Evolutionary conservation across 2,888 invertebrate genomes (phyloP), one percentile per base, ranked within the genome.

Genomic region (Spialia ferax): DNA sequence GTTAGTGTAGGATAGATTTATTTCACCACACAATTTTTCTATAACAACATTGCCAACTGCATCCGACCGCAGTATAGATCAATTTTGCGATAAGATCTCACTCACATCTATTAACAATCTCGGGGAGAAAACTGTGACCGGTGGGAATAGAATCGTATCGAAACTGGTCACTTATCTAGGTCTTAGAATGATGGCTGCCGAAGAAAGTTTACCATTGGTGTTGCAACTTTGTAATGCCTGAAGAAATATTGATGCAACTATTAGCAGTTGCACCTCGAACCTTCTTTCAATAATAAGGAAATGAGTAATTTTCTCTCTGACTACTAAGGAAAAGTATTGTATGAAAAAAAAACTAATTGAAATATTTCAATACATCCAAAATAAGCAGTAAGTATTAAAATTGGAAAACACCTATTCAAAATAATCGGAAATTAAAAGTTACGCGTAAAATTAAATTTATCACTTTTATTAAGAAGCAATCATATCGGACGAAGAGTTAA

Each of bases 41-140:
- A 52, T n/a, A 10, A 10, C 50, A 35, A 54, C 54, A 50, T 26
- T 52, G 60, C 32, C 32, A 32, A 54, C 61, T 22, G 48, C 48
- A 54, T 67, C 67, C 61, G 67, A 55, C 26, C 29, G 60, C 5
- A 45, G 60, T 22, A n/a, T 13, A 61, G 67, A 67, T 61, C 67
- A 61, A 67, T 67, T 60, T 61, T 18, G 55, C 48, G 67, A 67
- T 67, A 67, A 67, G 45, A 61, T 61, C 61, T 15, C 55, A 55
- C 61, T 67, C 61, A 67, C 67, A 67, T 67, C 61, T 61, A 67
- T 61, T 61, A 67, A 67, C 67, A 61, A 67, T 67, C 66, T 67
- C 55, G 54, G 4, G 55, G 66, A 67, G 66, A 67, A 65, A 67
- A 67, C 66, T 67, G 61, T 67, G 66, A 67, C 66, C 61, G 66